Evolutionary conservation across 2,888 invertebrate species (phyloP).

Genomic region (Melieria crassipennis): DNA sequence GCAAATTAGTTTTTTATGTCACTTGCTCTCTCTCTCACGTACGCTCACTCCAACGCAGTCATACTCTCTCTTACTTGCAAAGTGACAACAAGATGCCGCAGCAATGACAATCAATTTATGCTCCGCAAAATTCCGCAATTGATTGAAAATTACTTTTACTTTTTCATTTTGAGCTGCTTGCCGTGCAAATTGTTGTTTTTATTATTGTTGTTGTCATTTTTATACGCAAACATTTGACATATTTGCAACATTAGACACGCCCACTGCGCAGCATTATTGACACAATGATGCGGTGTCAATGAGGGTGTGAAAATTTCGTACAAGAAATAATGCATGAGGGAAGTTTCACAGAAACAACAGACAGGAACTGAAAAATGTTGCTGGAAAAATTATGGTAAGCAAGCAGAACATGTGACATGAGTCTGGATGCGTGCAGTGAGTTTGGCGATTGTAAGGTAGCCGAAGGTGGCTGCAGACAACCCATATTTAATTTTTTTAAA

Average conservation of each 20-base stretch:
- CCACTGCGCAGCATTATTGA: slow-evolving; percentile 29
- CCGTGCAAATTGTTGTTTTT: not conserved
- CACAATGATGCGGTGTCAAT: slow-evolving; percentile 12
- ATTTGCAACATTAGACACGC: slow-evolving; percentile 38
- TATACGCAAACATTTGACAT: slow-evolving; percentile 32
- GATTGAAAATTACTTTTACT: slow-evolving; percentile 34
- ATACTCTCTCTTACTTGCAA: slow-evolving; percentile 9
- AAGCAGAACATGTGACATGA: too few relatives aligned
- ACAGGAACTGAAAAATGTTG: too few relatives aligned
- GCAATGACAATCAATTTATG: slow-evolving; percentile 35
- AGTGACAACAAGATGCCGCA: not conserved
- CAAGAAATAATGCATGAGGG: too few relatives aligned
- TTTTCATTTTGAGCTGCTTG: slow-evolving; percentile 5
- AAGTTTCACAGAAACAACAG: too few relatives aligned
- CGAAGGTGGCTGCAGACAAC: too few relatives aligned
- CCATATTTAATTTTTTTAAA: too few relatives aligned
- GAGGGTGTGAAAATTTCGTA: too few relatives aligned
- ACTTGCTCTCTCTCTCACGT: slow-evolving; percentile 3
- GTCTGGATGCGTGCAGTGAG: too few relatives aligned
- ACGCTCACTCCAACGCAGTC: slow-evolving; percentile 1
- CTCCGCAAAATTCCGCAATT: slow-evolving; percentile 34
- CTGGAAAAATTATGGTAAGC: too few relatives aligned
- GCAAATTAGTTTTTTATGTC: too few relatives aligned
- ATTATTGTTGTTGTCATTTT: slow-evolving; percentile 9
- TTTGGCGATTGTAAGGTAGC: too few relatives aligned